phyloP scores from a whole-genome alignment of 2,797 vertebrate species.

The Argya squamiceps region DNA sequence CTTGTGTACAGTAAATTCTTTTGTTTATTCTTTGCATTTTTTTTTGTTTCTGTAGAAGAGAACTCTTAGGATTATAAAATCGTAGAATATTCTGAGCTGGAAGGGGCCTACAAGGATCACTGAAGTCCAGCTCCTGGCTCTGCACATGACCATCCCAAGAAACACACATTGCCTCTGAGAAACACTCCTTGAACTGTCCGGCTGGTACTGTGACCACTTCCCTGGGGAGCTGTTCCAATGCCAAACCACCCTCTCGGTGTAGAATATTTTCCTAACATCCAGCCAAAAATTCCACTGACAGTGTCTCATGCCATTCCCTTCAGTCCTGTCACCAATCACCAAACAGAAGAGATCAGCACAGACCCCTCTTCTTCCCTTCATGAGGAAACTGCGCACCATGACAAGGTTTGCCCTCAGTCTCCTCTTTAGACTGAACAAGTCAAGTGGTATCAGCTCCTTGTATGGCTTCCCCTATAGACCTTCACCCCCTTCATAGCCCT shows the following conservation, averaged over 20 bases:
- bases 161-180: neutral
- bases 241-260: neutral
- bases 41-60: neutral
- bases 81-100: neutral
- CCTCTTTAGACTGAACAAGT: neutral
- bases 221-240: neutral
- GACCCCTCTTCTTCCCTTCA: too few species aligned
- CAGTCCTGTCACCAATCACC: too few species aligned
- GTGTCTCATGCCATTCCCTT: neutral
- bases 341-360: neutral
- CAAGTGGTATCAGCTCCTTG: neutral
- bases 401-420: neutral
- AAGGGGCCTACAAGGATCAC: neutral
- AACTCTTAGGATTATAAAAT: neutral
- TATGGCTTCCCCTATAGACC: neutral
- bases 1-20: neutral
- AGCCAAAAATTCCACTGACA: neutral
- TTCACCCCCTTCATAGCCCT: neutral
- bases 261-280: neutral
- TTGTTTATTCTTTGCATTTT: neutral
- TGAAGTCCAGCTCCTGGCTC: neutral
- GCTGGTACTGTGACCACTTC: neutral
- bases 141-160: neutral
- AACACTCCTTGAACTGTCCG: neutral
- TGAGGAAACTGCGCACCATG: neutral